Percentiles rank a stretch among this genome's conserved stretches.
phyloP scores from a whole-genome alignment of 2,797 vertebrate genomes.

The Pipistrellus pygmaeus region DNA sequence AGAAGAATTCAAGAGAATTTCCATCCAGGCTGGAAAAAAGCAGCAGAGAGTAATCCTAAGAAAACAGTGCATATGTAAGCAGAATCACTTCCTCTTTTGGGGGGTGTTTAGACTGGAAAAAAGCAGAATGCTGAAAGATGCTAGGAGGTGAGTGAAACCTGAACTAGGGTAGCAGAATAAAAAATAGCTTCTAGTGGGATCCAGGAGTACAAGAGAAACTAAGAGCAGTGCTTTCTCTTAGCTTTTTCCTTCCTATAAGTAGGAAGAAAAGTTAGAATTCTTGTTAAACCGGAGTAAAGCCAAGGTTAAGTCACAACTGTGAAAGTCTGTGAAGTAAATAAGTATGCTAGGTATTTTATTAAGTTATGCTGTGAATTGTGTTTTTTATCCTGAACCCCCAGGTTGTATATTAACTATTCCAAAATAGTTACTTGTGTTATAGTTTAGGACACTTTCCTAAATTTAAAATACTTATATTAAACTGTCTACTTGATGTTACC shows the following conservation, averaged over 20 bases:
- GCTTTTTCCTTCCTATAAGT: background rate
- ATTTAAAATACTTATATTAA: constrained; percentile 43
- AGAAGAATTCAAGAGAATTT: constrained; percentile 74
- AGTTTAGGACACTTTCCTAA: constrained; percentile 39
- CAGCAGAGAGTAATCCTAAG: constrained; percentile 66
- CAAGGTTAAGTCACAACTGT: constrained; percentile 60
- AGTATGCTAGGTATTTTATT: constrained; percentile 50
- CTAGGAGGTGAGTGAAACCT: constrained; percentile 56
- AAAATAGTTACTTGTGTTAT: constrained; percentile 44
- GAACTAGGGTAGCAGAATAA: constrained; percentile 7
- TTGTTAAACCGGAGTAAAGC: constrained; percentile 47
- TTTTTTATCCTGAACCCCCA: constrained; percentile 38
- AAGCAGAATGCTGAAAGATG: constrained; percentile 49
- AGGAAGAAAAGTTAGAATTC: constrained; percentile 58
- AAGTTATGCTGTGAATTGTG: constrained; percentile 9
- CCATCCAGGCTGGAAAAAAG: constrained; percentile 63
- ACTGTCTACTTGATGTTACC: background rate
- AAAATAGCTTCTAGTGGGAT: constrained; percentile 38
- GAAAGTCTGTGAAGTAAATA: constrained; percentile 20
- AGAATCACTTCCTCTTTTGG: constrained; percentile 64
- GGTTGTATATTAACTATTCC: constrained; percentile 3
- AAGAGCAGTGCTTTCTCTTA: constrained; percentile 16
- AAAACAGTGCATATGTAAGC: constrained; percentile 69
- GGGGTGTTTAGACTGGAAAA: constrained; percentile 5
- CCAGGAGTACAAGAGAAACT: background rate